These are phyloP conservation scores for Taxidea taxus DNA, from an alignment of 2,113 vertebrate species.

Conservation along the genomic window DNA sequence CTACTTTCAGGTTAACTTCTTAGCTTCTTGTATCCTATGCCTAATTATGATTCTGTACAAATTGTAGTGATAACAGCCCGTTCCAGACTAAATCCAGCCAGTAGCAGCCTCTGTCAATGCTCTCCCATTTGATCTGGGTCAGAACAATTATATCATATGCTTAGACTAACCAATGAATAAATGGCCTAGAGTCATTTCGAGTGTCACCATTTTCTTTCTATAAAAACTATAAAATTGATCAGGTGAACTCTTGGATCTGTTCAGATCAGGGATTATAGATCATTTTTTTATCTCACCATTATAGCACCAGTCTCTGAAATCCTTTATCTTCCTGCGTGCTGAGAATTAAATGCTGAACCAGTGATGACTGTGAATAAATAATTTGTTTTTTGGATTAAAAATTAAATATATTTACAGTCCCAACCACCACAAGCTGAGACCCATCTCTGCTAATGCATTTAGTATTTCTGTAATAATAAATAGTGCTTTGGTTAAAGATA, in stretches of 20 bases:
- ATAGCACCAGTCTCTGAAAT: not conserved
- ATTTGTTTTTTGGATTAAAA: not conserved
- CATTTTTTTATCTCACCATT: not conserved
- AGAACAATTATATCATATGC: not conserved
- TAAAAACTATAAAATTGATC: not conserved
- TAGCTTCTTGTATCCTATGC: not conserved
- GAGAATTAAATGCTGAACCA: not conserved
- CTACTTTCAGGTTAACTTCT: not conserved
- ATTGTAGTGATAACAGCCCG: not conserved
- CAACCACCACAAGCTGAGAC: not conserved
- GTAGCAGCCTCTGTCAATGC: not conserved
- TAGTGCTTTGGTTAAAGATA: conserved; percentile 20
- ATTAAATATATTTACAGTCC: not conserved
- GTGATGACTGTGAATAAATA: not conserved
- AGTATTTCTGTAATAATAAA: conserved; percentile 1
- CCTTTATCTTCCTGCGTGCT: not conserved
- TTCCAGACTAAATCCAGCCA: not conserved
- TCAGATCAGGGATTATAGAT: not conserved
- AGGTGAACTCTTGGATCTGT: not conserved
- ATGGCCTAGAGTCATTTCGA: not conserved
- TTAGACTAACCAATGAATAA: not conserved
- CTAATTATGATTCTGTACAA: not conserved
- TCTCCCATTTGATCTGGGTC: not conserved
- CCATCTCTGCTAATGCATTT: not conserved
- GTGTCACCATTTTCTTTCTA: not conserved